phyloP scores from a whole-genome alignment of 2,888 invertebrate species.

The Syritta pipiens region DNA sequence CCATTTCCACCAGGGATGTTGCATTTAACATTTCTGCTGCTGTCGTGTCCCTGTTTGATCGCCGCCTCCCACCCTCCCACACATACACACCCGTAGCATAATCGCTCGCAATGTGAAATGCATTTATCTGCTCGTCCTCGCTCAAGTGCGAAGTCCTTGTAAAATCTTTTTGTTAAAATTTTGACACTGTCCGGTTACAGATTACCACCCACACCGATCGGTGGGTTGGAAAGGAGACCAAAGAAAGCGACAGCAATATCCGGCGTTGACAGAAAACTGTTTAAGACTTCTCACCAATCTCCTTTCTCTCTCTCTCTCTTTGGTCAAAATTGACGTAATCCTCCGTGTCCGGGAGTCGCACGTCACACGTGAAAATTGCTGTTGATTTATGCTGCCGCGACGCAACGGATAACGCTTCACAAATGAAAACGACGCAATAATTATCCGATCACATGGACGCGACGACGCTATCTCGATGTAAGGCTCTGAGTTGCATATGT shows the following conservation, averaged over 20 bases:
- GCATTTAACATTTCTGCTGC: constrained; percentile 46
- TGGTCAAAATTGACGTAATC: constrained; percentile 53
- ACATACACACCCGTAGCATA: no score
- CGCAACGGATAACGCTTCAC: constrained; percentile 47
- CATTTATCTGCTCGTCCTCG: constrained; percentile 33
- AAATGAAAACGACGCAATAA: constrained; percentile 63
- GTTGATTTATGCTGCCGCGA: constrained; percentile 61
- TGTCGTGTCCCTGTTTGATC: constrained; percentile 26
- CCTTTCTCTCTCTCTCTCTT: constrained; percentile 2
- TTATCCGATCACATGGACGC: constrained; percentile 47
- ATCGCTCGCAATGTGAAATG: constrained; percentile 28
- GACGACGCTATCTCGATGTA: constrained; percentile 43
- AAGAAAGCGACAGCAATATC: constrained; percentile 47
- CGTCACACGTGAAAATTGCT: constrained; percentile 39
- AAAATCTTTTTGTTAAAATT: constrained; percentile 37
- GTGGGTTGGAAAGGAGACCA: background rate
- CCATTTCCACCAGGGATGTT: constrained; percentile 44
- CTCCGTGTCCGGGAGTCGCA: constrained; percentile 6
- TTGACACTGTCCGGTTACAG: constrained; percentile 48
- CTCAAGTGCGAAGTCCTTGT: constrained; percentile 17
- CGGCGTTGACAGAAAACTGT: constrained; percentile 59
- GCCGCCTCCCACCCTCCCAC: no score
- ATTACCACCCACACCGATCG: background rate
- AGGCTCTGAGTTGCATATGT: no score
- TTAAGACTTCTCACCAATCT: constrained; percentile 42